Evolutionary conservation across 1,140 invertebrate species (phyloP).

Genomic region (Physella acuta): DNA sequence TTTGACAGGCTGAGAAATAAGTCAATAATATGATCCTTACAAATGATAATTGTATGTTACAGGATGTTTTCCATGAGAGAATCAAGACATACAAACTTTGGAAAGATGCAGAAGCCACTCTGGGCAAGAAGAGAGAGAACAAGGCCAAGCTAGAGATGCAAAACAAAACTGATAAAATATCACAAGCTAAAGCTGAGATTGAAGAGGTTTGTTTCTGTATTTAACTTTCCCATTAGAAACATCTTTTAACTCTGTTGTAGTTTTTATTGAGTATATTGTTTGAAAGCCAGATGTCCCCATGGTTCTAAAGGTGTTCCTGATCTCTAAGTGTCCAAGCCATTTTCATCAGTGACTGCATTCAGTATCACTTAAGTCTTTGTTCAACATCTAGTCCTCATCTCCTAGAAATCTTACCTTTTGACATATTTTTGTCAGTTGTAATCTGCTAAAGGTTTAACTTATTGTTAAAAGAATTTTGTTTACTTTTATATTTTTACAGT

Average conservation of each 20-base stretch:
- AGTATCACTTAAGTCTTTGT: neutral
- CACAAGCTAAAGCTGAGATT: constrained; percentile 85
- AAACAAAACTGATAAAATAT: constrained; percentile 85
- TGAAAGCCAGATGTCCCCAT: no score
- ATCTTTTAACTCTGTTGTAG: no score
- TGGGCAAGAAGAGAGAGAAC: constrained; percentile 91
- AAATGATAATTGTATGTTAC: constrained; percentile 14
- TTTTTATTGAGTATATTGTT: no score
- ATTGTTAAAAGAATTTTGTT: no score
- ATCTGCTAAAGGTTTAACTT: no score
- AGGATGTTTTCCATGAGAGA: constrained; percentile 96
- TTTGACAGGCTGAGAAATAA: neutral
- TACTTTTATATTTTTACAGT: constrained; percentile 65
- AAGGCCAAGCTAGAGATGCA: constrained; percentile 90
- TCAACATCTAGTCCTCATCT: neutral
- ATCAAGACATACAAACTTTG: constrained; percentile 97
- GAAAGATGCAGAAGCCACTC: constrained; percentile 92
- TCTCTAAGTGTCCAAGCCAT: no score
- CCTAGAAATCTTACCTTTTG: no score
- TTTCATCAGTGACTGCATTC: neutral
- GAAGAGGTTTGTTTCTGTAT: constrained; percentile 69
- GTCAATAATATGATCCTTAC: neutral
- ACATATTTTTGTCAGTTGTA: neutral
- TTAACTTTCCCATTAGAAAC: no score
- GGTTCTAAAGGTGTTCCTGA: no score